Conservation (phyloP, 1,140 invertebrate genomes). For the Danaus plexippus region DNA sequence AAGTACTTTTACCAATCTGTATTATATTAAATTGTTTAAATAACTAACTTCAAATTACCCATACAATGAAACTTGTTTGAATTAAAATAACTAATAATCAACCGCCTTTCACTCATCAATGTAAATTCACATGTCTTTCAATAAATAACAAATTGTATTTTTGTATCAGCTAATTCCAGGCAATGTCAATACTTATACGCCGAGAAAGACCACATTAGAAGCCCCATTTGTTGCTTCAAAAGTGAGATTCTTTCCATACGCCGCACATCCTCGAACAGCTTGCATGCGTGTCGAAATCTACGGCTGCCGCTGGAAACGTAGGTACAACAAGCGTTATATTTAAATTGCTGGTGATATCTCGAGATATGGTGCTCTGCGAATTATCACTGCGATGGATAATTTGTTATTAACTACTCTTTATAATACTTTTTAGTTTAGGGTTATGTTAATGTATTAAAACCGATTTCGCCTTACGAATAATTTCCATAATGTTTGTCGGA, state of each 20-base stretch:
- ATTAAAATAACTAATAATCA: too few species aligned
- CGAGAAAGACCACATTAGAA: slow-evolving; percentile 83
- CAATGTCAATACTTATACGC: slow-evolving; percentile 90
- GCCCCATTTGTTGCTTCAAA: slow-evolving; percentile 88
- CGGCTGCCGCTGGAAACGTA: slow-evolving; percentile 89
- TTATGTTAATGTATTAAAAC: too few species aligned
- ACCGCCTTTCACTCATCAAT: too few species aligned
- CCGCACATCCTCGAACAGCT: slow-evolving; percentile 88
- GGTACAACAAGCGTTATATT: slow-evolving; percentile 65
- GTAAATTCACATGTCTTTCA: too few species aligned
- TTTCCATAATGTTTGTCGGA: slow-evolving; percentile 14
- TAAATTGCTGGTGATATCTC: slow-evolving; percentile 43
- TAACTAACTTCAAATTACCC: too few species aligned
- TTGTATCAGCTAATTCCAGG: slow-evolving; percentile 84
- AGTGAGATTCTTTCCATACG: slow-evolving; percentile 91
- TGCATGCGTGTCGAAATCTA: slow-evolving; percentile 94
- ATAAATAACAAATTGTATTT: slow-evolving; percentile 14
- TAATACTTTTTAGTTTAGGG: too few species aligned
- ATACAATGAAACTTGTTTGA: too few species aligned
- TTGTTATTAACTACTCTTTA: too few species aligned
- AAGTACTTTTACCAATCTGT: too few species aligned
- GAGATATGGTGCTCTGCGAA: slow-evolving; percentile 24
- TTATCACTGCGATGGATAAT: slow-evolving; percentile 1
- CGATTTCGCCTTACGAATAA: slow-evolving; percentile 27
- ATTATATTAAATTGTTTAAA: too few species aligned